phyloP scores from a whole-genome alignment of 2,888 invertebrate genomes.

The Campaea margaritaria region DNA sequence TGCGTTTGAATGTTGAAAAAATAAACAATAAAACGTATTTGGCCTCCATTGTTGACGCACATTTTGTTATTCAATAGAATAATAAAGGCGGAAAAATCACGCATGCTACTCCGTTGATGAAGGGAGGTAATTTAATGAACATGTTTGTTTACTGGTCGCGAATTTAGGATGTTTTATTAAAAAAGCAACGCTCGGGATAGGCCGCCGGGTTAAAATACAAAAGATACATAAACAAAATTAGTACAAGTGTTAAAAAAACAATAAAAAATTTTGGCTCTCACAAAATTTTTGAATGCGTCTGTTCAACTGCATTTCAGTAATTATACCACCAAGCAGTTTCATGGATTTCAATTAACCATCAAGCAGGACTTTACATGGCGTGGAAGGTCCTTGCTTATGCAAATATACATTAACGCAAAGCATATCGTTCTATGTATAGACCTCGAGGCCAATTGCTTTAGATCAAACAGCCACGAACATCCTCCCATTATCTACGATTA shows the following conservation, averaged over 20 bases:
- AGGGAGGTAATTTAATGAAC: constrained; percentile 41
- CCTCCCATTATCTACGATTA: too few relatives aligned
- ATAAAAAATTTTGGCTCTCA: neutral
- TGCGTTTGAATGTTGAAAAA: constrained; percentile 8
- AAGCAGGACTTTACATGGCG: too few relatives aligned
- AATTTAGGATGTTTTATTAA: constrained; percentile 17
- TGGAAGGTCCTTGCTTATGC: too few relatives aligned
- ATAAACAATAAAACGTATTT: constrained; percentile 20
- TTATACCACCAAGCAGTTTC: too few relatives aligned
- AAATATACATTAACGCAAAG: too few relatives aligned
- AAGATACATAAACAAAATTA: neutral
- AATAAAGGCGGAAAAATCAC: constrained; percentile 36
- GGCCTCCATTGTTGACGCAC: constrained; percentile 12
- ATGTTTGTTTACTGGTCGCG: constrained; percentile 24
- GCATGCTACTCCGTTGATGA: constrained; percentile 37
- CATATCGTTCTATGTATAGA: too few relatives aligned
- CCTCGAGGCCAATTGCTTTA: neutral
- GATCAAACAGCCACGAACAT: too few relatives aligned
- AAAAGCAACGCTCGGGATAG: neutral
- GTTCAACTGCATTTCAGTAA: too few relatives aligned
- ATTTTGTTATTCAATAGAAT: constrained; percentile 22
- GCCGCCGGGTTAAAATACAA: neutral
- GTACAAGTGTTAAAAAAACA: neutral
- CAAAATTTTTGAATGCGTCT: too few relatives aligned
- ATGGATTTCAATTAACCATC: too few relatives aligned